Percentiles rank a stretch among this genome's conserved stretches.
These are phyloP conservation scores for Piscicola geometra DNA, from an alignment of 2,888 invertebrate species.

Conservation along the genomic window DNA sequence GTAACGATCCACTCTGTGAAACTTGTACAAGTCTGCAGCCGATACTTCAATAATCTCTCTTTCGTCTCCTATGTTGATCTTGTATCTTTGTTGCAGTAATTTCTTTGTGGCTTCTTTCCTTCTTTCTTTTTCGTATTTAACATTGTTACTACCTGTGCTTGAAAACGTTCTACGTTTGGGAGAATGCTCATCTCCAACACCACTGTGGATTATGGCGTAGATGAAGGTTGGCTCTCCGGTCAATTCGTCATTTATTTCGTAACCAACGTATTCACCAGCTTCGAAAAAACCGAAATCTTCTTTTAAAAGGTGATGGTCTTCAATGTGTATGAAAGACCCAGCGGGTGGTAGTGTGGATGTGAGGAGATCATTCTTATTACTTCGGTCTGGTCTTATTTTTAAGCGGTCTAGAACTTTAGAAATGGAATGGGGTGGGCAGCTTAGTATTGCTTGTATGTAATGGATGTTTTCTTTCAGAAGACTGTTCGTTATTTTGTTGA, in stretches of 20 bases:
- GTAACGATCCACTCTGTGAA: constrained; percentile 43
- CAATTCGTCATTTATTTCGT: constrained; percentile 44
- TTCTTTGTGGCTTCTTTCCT: constrained; percentile 15
- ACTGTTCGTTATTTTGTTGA: constrained; percentile 41
- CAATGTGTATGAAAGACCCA: constrained; percentile 45
- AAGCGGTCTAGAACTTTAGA: constrained; percentile 44
- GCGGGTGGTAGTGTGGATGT: constrained; percentile 42
- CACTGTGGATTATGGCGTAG: constrained; percentile 44
- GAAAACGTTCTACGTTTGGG: not conserved
- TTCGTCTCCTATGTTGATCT: constrained; percentile 44
- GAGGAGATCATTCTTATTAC: constrained; percentile 31
- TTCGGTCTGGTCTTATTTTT: constrained; percentile 44
- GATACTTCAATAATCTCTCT: constrained; percentile 38
- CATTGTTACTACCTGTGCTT: not conserved
- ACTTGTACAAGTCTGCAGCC: constrained; percentile 45
- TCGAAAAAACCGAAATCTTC: constrained; percentile 45
- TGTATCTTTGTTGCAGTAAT: constrained; percentile 38
- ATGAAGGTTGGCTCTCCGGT: constrained; percentile 41
- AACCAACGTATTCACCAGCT: constrained; percentile 45
- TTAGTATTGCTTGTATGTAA: constrained; percentile 45
- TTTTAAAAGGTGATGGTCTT: constrained; percentile 45
- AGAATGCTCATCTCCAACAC: constrained; percentile 28
- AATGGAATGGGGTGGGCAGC: constrained; percentile 44
- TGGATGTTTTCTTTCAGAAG: constrained; percentile 44
- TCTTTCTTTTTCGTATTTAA: not conserved